Evolutionary conservation across 2,888 invertebrate species (phyloP).

Genomic region (Ophion slaviceki): DNA sequence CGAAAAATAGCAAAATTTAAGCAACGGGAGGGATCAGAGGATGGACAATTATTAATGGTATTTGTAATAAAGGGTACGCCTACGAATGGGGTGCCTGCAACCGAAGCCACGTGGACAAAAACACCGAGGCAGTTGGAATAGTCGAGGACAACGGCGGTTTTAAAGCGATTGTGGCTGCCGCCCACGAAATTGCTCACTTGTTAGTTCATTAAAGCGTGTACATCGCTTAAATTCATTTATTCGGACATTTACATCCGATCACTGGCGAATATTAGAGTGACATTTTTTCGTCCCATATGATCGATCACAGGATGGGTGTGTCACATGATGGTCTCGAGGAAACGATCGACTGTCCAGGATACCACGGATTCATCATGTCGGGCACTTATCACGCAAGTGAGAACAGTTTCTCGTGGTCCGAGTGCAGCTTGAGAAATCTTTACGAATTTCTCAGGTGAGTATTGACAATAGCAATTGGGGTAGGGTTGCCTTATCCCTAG

Average conservation of each 20-base stretch:
- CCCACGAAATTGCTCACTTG: conserved; percentile 80
- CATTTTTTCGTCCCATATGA: background rate
- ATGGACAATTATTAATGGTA: background rate
- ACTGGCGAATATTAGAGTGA: background rate
- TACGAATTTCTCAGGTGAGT: conserved; percentile 73
- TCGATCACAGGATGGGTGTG: conserved; percentile 74
- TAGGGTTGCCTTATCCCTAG: too few species aligned
- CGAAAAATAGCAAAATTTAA: background rate
- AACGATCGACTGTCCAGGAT: conserved; percentile 62
- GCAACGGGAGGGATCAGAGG: background rate
- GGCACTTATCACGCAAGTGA: conserved; percentile 61
- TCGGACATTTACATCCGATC: background rate
- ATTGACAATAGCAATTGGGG: background rate
- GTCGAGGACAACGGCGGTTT: conserved; percentile 80
- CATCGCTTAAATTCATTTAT: background rate
- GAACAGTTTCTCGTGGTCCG: conserved; percentile 77
- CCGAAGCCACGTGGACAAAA: conserved; percentile 65
- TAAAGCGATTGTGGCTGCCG: conserved; percentile 75
- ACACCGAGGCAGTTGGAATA: conserved; percentile 76
- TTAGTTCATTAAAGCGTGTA: conserved; percentile 65
- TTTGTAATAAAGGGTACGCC: conserved; percentile 73
- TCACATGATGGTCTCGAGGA: conserved; percentile 73
- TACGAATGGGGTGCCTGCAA: conserved; percentile 77
- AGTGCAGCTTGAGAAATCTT: conserved; percentile 71
- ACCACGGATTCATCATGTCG: conserved; percentile 76